Evolutionary conservation across 1,140 invertebrate genomes (phyloP).

Genomic region (Nasonia vitripennis): DNA sequence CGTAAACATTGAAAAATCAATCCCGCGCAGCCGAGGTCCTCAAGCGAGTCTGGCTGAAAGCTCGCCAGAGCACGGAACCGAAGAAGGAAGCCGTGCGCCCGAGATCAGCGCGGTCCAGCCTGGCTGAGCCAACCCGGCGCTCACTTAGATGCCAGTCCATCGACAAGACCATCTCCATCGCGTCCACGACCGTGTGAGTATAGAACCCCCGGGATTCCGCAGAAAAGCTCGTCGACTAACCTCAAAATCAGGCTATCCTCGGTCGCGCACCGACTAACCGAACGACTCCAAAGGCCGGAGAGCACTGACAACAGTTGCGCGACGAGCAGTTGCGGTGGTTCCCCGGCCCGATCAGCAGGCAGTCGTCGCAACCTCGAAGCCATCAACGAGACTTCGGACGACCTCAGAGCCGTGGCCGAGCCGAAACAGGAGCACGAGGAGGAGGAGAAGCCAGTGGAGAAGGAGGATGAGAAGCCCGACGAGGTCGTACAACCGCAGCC

Average conservation of each 20-base stretch:
- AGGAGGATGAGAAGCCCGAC: background rate
- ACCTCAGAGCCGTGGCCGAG: background rate
- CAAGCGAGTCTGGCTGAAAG: conserved; percentile 53
- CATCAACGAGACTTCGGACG: background rate
- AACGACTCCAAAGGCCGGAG: conserved; percentile 14
- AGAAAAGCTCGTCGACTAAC: too few relatives aligned
- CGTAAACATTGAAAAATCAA: too few relatives aligned
- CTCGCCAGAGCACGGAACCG: conserved; percentile 30
- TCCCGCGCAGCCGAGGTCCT: conserved; percentile 31
- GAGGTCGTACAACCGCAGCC: background rate
- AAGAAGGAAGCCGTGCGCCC: conserved; percentile 38
- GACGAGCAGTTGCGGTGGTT: conserved; percentile 55
- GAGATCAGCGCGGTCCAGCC: conserved; percentile 50
- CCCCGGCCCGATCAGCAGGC: conserved; percentile 55
- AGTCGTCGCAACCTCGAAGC: conserved; percentile 17
- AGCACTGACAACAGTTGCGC: conserved; percentile 60
- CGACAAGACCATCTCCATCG: conserved; percentile 53
- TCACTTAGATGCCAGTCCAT: conserved; percentile 57
- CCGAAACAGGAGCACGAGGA: background rate
- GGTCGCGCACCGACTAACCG: background rate
- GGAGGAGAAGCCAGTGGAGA: background rate
- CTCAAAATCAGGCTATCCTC: background rate
- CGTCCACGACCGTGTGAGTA: conserved; percentile 8
- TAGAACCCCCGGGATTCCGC: background rate
- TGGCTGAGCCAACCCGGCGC: conserved; percentile 51